A percentile compares a stretch with the other conserved stretches of the same genome.
Conservation (phyloP, 2,113 vertebrate species). For the Macaca fascicularis region DNA sequence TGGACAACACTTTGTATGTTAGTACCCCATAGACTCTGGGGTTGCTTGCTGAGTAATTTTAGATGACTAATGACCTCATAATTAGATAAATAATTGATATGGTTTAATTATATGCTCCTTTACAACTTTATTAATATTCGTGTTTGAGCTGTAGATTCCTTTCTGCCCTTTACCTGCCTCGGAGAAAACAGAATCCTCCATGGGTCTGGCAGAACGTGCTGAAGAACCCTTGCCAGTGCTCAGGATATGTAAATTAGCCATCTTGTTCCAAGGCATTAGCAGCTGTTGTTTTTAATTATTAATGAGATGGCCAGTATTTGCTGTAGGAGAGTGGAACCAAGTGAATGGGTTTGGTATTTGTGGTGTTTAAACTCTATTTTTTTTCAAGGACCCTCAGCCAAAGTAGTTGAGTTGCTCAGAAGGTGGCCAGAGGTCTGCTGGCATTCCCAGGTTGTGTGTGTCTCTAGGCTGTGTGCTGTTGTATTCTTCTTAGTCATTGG, state of each 20-base stretch:
- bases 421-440: neutral
- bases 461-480: neutral
- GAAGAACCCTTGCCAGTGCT: slow-evolving; percentile 47
- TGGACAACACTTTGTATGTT: slow-evolving; percentile 29
- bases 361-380: slow-evolving; percentile 41
- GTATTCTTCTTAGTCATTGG: neutral
- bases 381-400: slow-evolving; percentile 17
- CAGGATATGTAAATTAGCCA: slow-evolving; percentile 65
- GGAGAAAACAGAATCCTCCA: slow-evolving; percentile 54
- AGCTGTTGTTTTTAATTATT: slow-evolving; percentile 72
- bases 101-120: slow-evolving; percentile 65
- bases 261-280: slow-evolving; percentile 66
- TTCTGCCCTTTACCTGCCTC: slow-evolving; percentile 65
- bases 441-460: neutral
- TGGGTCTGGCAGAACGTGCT: neutral
- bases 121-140: slow-evolving; percentile 70
- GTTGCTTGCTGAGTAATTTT: slow-evolving; percentile 59
- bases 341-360: slow-evolving; percentile 8
- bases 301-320: slow-evolving; percentile 54
- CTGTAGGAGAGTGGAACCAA: neutral
- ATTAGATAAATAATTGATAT: slow-evolving; percentile 77
- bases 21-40: slow-evolving; percentile 12
- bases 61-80: slow-evolving; percentile 64
- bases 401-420: neutral
- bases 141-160: slow-evolving; percentile 48